Conservation (phyloP, 2,888 invertebrate genomes). For the Xestia xanthographa region DNA sequence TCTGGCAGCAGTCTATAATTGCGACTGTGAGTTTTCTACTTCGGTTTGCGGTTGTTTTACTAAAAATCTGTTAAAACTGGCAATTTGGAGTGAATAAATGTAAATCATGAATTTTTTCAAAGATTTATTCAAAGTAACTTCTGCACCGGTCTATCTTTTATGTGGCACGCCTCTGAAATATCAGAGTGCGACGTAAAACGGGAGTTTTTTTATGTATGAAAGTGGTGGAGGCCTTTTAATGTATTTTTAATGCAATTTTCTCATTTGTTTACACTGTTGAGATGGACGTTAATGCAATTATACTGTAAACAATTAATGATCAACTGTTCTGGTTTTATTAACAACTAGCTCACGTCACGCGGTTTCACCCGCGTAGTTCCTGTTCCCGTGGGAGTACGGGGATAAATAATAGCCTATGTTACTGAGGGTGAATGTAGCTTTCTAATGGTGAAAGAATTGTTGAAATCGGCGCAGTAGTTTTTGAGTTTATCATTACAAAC, state of each 20-base stretch:
- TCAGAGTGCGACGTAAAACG: constrained; percentile 45
- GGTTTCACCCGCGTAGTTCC: no score
- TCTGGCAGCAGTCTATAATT: no score
- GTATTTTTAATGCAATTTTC: constrained; percentile 61
- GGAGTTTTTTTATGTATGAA: constrained; percentile 46
- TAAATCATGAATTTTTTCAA: not conserved
- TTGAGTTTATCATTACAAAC: no score
- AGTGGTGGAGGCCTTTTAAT: constrained; percentile 44
- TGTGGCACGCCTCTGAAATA: constrained; percentile 38
- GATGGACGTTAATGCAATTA: constrained; percentile 5
- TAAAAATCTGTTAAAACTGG: not conserved
- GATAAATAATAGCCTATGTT: no score
- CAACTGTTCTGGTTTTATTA: not conserved
- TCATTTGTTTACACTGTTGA: constrained; percentile 35
- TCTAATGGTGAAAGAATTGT: no score
- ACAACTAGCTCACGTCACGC: no score
- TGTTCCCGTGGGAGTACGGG: no score
- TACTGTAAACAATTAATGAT: constrained; percentile 22
- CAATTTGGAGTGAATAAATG: not conserved
- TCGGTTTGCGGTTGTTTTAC: no score
- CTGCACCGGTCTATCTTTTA: not conserved
- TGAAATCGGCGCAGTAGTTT: no score
- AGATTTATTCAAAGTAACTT: constrained; percentile 12
- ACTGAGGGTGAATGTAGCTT: no score
- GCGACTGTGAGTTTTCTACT: no score